Base-by-base conservation (phyloP, 2,797 vertebrate species). In the Centroberyx gerrardi region DNA sequence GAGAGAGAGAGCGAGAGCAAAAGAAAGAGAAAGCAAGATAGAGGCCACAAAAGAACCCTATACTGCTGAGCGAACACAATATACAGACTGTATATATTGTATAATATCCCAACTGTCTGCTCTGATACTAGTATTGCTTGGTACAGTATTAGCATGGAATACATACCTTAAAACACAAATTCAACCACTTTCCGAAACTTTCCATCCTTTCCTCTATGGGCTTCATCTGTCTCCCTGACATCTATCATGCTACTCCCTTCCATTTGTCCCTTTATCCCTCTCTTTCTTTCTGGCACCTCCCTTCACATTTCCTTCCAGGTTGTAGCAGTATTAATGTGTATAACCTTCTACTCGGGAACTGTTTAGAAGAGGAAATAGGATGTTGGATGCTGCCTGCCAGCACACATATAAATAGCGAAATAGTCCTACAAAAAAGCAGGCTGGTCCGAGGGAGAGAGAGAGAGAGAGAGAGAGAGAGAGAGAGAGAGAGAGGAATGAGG, bases 341-440 rank as follows among this genome's bases (percentile, higher is more conserved):
- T 18, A 27, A 63, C 62, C 15, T 48, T 42, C 15, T 77, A 70
- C 65, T 72, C 74, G 68, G 59, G 76, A 60, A 74, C 69, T 64
- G 56, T 84, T 82, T 75, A 74, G 79, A 79, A 69, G 79, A 80
- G 80, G 82, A 85, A 90, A 82, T 75, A 77, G 78, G 64, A 81
- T 81, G 78, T 71, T 70, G 72, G 79, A 74, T 36, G 44, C 51
- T 71, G 63, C 66, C 64, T 76, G 80, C 67, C 78, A 85, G 70
- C 13, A 68, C 10, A 63, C 76, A 72, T 60, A 84, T 22, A 69
- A 85, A 86, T 83, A 85, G 72, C 65, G 77, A 80, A 89, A 82
- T 56, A 82, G 49, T 68, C 78, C 58, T 62, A 55, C 67, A 66
- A 71, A 81, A 81, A 15, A 78, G 81, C 62, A 84, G 64, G 46